Percentiles rank a stretch among this genome's conserved stretches.
These are phyloP conservation scores for Prunella strophiata DNA, from an alignment of 2,797 vertebrate genomes.

Conservation along the genomic window DNA sequence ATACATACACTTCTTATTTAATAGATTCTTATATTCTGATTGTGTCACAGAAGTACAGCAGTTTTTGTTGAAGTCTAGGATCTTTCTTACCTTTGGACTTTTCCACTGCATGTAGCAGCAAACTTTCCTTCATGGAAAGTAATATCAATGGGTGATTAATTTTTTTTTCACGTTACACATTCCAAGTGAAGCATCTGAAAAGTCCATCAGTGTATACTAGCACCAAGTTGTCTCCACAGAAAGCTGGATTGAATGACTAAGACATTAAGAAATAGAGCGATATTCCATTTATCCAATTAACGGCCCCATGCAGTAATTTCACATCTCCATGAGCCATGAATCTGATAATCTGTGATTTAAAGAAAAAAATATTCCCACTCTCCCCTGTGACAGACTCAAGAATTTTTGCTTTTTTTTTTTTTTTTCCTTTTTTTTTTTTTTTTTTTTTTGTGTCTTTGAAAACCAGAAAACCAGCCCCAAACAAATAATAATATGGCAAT, in stretches of 20 bases:
- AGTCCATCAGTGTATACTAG: not conserved
- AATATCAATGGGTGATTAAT: not conserved
- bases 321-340: not conserved
- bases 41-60: not conserved
- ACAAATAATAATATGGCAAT: not conserved
- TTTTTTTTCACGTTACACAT: not conserved
- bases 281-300: not conserved
- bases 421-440: not conserved
- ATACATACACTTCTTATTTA: not conserved
- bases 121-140: conserved; percentile 11
- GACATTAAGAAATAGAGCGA: not conserved
- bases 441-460: not conserved
- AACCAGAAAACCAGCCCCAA: not conserved
- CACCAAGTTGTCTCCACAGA: not conserved
- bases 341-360: not conserved
- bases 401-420: not conserved
- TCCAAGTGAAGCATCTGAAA: conserved; percentile 37
- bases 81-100: not conserved
- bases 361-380: not conserved
- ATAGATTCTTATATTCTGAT: not conserved
- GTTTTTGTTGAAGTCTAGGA: not conserved
- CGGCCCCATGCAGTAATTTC: not conserved
- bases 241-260: not conserved
- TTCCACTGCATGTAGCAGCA: not conserved
- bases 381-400: not conserved